phyloP scores from a whole-genome alignment of 2,113 vertebrate species.

The Gobiocypris rarus region DNA sequence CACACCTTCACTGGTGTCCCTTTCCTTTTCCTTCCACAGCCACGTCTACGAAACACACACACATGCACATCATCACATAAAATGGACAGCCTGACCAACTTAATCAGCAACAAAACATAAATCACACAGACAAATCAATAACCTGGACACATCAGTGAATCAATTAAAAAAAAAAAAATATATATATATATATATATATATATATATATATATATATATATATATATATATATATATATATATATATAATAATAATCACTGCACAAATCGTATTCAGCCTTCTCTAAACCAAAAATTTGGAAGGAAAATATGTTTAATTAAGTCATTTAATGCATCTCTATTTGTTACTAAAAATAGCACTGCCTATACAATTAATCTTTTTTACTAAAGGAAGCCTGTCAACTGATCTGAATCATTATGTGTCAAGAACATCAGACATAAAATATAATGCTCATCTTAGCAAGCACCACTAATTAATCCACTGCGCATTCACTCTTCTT shows the following conservation, averaged over 20 bases:
- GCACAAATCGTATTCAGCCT: background rate
- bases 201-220: no score
- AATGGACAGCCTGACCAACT: slow-evolving; percentile 49
- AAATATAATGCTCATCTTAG: background rate
- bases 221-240: no score
- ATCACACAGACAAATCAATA: slow-evolving; percentile 66
- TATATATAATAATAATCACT: no score
- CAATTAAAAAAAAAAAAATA: no score
- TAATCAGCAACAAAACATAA: slow-evolving; percentile 58
- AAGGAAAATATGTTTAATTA: slow-evolving; percentile 18
- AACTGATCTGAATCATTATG: background rate
- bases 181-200: no score
- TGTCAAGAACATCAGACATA: background rate
- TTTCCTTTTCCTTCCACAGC: slow-evolving; percentile 81
- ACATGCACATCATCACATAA: slow-evolving; percentile 64
- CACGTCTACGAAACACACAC: slow-evolving; percentile 70
- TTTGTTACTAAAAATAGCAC: background rate
- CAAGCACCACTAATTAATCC: slow-evolving; percentile 16
- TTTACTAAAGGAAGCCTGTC: slow-evolving; percentile 8
- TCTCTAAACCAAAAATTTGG: background rate
- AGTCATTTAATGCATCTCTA: background rate
- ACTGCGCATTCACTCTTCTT: background rate
- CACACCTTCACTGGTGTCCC: slow-evolving; percentile 78
- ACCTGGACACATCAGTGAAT: slow-evolving; percentile 56
- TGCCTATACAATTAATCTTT: background rate